Percentiles rank a stretch among this genome's conserved stretches.
Conservation (phyloP, 2,797 vertebrate genomes). For the Anabas testudineus region DNA sequence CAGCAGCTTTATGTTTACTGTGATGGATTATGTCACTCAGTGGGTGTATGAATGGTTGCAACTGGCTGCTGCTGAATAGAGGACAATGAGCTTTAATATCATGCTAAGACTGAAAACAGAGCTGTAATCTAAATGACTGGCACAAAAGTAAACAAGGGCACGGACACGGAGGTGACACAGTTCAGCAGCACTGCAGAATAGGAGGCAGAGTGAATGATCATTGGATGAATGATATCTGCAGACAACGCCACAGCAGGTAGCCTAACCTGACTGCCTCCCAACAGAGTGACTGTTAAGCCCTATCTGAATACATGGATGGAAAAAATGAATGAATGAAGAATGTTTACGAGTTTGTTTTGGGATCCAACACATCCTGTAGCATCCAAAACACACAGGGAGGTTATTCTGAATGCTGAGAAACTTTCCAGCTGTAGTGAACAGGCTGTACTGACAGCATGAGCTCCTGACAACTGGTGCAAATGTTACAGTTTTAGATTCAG, state of each 20-base stretch:
- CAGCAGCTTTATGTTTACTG: slow-evolving; percentile 5
- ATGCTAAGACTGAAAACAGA: slow-evolving; percentile 9
- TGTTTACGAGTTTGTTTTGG: not conserved
- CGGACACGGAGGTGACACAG: slow-evolving; percentile 4
- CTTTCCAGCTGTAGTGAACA: not conserved
- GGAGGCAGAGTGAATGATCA: slow-evolving; percentile 7
- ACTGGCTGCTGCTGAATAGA: slow-evolving; percentile 14
- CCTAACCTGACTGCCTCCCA: not conserved
- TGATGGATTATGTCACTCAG: slow-evolving; percentile 13
- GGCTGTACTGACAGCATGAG: not conserved
- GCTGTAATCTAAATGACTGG: slow-evolving; percentile 9
- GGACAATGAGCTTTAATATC: slow-evolving; percentile 11
- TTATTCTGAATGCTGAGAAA: slow-evolving; percentile 19
- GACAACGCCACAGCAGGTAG: slow-evolving; percentile 16
- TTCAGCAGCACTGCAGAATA: slow-evolving; percentile 11
- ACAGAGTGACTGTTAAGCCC: not conserved
- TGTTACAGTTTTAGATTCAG: not conserved
- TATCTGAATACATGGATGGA: not conserved
- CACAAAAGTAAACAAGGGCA: slow-evolving; percentile 29
- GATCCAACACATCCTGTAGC: not conserved
- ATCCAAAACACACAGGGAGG: not conserved
- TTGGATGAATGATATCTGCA: slow-evolving; percentile 27
- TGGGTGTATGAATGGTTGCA: slow-evolving; percentile 5
- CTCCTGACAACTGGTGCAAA: not conserved
- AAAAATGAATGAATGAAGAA: not conserved